These are phyloP conservation scores for Campoplex capitator DNA, from an alignment of 2,888 invertebrate species.

Conservation along the genomic window DNA sequence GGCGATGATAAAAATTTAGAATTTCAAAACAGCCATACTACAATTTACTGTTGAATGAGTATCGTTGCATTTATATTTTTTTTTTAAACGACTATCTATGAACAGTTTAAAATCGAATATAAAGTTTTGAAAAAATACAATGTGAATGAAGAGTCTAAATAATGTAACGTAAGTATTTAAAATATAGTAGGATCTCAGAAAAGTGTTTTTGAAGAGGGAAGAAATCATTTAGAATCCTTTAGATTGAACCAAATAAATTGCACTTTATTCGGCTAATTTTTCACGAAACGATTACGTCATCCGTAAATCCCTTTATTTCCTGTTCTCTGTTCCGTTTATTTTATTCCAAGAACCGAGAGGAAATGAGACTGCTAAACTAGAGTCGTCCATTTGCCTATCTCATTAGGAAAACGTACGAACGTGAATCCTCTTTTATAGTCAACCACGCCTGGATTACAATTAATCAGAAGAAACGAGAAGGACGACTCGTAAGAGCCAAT, in stretches of 20 bases:
- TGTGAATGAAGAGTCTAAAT: too few relatives aligned
- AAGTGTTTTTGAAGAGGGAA: too few relatives aligned
- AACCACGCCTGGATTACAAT: constrained; percentile 42
- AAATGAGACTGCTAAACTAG: constrained; percentile 8
- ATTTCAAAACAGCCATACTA: too few relatives aligned
- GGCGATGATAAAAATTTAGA: too few relatives aligned
- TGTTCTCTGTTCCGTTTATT: not conserved
- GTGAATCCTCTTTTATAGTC: constrained; percentile 39
- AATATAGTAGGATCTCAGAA: too few relatives aligned
- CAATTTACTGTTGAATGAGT: too few relatives aligned
- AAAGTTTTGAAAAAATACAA: too few relatives aligned
- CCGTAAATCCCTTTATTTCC: not conserved
- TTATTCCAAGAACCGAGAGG: constrained; percentile 4
- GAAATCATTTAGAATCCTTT: not conserved
- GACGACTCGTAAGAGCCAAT: constrained; percentile 26
- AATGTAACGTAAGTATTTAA: too few relatives aligned
- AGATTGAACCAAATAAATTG: not conserved
- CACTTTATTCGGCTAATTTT: not conserved
- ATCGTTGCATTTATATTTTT: too few relatives aligned
- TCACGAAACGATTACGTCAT: not conserved
- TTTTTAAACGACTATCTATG: too few relatives aligned
- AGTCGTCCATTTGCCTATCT: constrained; percentile 31
- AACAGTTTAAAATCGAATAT: too few relatives aligned
- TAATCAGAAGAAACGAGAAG: constrained; percentile 42
- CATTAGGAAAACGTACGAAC: constrained; percentile 32